A percentile compares a stretch with the other conserved stretches of the same genome.
Conservation (phyloP, 2,888 invertebrate species). For the Hetaerina titia region DNA sequence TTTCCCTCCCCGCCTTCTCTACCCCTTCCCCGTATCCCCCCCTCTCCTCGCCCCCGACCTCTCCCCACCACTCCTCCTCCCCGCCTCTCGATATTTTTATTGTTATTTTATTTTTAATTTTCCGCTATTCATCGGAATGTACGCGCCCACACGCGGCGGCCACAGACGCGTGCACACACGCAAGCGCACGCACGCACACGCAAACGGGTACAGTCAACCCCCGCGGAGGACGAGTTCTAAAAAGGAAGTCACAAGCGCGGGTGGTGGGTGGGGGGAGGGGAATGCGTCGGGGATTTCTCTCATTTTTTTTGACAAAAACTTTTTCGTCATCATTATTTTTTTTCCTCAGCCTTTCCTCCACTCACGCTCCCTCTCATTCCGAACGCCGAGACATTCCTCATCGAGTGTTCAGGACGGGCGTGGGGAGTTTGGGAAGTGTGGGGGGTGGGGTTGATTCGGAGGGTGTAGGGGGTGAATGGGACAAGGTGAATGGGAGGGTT, state of each 20-base stretch:
- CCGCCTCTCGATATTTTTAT: background rate
- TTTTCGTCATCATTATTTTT: background rate
- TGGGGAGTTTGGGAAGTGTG: background rate
- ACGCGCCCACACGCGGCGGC: background rate
- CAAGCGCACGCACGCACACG: background rate
- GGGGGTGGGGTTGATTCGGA: background rate
- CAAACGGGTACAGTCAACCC: no score
- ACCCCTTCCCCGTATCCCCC: background rate
- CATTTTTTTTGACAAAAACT: background rate
- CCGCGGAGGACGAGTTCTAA: background rate
- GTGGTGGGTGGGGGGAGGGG: background rate
- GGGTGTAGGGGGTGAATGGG: no score
- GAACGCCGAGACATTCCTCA: background rate
- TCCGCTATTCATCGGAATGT: constrained; percentile 60
- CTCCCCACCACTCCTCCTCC: background rate
- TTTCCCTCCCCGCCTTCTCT: background rate
- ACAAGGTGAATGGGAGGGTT: background rate
- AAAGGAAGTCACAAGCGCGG: background rate
- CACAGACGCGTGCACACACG: background rate
- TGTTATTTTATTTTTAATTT: constrained; percentile 35
- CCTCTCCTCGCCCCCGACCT: background rate
- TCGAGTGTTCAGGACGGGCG: background rate
- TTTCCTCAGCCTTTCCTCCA: background rate
- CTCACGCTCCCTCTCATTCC: background rate
- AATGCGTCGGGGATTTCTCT: background rate